Evolutionary conservation across 1,140 invertebrate species (phyloP), one percentile per base, ranked within the genome.

Genomic region (Coptotermes formosanus): DNA sequence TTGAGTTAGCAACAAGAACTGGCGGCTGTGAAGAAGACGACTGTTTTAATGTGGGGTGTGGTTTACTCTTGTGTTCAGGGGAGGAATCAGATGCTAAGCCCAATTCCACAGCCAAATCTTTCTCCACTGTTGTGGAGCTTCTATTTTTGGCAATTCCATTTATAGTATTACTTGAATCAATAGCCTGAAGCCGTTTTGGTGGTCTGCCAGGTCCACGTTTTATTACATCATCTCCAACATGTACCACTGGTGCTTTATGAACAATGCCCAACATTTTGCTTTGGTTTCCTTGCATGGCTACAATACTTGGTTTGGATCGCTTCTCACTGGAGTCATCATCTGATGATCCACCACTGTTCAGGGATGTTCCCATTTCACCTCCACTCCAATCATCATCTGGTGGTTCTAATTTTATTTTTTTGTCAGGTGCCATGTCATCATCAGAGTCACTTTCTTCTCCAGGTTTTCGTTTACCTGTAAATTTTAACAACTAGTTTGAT

Each of bases 1-100:
- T 95, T 32, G 94, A 93, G 89, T 94, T 94, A 0, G 94, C 93
- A 86, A 94, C 93, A 30, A 92, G 87, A 21, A 92, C 92, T 11
- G 91, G 90, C 21, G 88, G 89, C 75, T 91, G 90, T 32, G 38
- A 44, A 44, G 59, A 43, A 21, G 83, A 12, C 8, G 84, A 11
- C n/a, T 82, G n/a, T 85, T 85, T 69, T 25, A 64, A 21, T 21
- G 14, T 25, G 21, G n/a, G n/a, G 32, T 85, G 84, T 23, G 82
- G 38, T 86, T 82, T 86, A 8, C 19, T 21, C 21, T 82, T 86
- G 32, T 45, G 48, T 52, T 86, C 85, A 6, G 85, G 85, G 19
- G 85, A 86, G 16, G 85, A 86, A 69, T 86, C 82, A n/a, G 86
- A 86, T 83, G 82, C 86, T 83, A 86, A 48, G 8, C 86, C 86